These are phyloP conservation scores for Atractosteus spatula DNA, from an alignment of 2,113 vertebrate species.

Conservation along the genomic window DNA sequence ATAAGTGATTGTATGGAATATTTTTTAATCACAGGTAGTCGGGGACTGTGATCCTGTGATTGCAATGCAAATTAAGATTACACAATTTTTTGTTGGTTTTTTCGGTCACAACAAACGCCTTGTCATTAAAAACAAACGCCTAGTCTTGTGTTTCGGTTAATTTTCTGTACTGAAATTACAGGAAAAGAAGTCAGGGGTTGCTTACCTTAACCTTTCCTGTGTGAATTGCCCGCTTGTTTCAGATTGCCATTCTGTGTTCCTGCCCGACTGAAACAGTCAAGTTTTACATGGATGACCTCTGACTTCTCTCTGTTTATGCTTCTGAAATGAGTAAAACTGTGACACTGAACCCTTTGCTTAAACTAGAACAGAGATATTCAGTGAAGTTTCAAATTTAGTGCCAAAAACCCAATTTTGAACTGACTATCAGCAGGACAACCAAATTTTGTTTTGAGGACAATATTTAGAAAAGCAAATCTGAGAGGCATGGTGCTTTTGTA, in stretches of 20 bases:
- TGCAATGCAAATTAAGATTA: not conserved
- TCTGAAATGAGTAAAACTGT: constrained; percentile 61
- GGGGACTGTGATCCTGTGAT: not conserved
- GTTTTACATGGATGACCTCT: constrained; percentile 64
- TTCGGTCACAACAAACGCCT: not conserved
- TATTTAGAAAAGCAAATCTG: no score
- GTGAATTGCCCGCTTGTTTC: constrained; percentile 65
- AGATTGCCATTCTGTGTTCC: constrained; percentile 12
- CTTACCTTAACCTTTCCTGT: constrained; percentile 41
- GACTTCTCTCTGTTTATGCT: constrained; percentile 56
- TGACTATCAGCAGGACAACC: no score
- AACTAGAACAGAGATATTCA: no score
- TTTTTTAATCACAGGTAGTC: not conserved
- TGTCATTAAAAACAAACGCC: not conserved
- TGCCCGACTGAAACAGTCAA: constrained; percentile 44
- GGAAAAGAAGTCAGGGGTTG: constrained; percentile 44
- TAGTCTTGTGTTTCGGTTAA: constrained; percentile 43
- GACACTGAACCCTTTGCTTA: constrained; percentile 41
- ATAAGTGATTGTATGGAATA: not conserved
- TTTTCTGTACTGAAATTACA: constrained; percentile 45
- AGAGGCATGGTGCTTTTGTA: no score
- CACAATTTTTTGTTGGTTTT: not conserved
- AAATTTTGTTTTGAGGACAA: no score
- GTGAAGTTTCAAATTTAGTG: no score
- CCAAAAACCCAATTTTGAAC: no score